These are phyloP conservation scores for Epicampocera succincta DNA, from an alignment of 2,888 invertebrate species.

Conservation along the genomic window DNA sequence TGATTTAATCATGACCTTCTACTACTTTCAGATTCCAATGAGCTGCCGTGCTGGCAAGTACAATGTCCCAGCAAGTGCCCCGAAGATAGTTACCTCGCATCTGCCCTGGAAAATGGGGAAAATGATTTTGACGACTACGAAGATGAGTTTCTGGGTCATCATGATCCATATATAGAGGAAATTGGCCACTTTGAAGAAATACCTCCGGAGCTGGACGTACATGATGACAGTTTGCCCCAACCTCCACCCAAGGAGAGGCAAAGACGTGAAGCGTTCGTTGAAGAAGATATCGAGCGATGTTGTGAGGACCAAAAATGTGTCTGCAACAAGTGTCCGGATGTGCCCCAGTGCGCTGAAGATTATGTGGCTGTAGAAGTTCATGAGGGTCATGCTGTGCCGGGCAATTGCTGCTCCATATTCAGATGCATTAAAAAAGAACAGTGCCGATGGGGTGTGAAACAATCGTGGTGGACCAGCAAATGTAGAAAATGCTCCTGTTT, in stretches of 20 bases:
- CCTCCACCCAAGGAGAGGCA: slow-evolving; percentile 41
- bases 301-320: slow-evolving; percentile 73
- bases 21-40: slow-evolving; percentile 55
- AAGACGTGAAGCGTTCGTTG: slow-evolving; percentile 55
- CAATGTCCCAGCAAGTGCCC: slow-evolving; percentile 60
- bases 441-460: slow-evolving; percentile 73
- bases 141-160: slow-evolving; percentile 9
- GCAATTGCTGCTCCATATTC: slow-evolving; percentile 82
- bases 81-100: slow-evolving; percentile 53
- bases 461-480: slow-evolving; percentile 69
- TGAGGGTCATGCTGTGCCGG: slow-evolving; percentile 74
- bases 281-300: slow-evolving; percentile 70
- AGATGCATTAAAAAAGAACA: slow-evolving; percentile 77
- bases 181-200: slow-evolving; percentile 39
- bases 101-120: slow-evolving; percentile 20
- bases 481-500: slow-evolving; percentile 76
- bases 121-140: slow-evolving; percentile 47
- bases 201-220: slow-evolving; percentile 29
- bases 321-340: slow-evolving; percentile 73
- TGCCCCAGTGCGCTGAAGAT: slow-evolving; percentile 70
- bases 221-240: slow-evolving; percentile 8
- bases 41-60: slow-evolving; percentile 44
- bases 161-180: slow-evolving; percentile 48
- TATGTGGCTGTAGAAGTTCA: slow-evolving; percentile 73
- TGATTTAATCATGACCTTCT: not conserved